phyloP scores from a whole-genome alignment of 2,113 vertebrate species.

The Tachuris rubrigastra region DNA sequence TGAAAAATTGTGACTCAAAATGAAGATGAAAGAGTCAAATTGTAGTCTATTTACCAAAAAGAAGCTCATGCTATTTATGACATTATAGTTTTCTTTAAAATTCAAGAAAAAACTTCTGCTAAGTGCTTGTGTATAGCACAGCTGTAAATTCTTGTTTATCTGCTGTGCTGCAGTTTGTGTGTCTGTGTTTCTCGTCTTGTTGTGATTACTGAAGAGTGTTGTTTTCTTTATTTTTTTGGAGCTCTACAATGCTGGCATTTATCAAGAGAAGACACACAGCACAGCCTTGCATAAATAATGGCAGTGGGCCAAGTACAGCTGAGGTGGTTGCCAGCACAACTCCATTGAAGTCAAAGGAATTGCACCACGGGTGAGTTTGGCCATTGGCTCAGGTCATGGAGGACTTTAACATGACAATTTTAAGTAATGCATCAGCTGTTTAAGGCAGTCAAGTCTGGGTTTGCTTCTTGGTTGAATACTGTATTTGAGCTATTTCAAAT shows the following conservation, averaged over 20 bases:
- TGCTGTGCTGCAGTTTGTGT: neutral
- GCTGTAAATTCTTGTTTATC: slow-evolving; percentile 53
- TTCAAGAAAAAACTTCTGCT: neutral
- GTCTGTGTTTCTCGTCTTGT: neutral
- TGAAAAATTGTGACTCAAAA: neutral
- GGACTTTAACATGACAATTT: neutral
- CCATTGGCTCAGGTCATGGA: neutral
- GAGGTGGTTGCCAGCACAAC: slow-evolving; percentile 28
- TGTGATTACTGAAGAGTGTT: slow-evolving; percentile 24
- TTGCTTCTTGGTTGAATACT: neutral
- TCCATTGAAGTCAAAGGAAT: slow-evolving; percentile 11
- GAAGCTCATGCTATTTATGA: neutral
- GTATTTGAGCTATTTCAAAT: neutral
- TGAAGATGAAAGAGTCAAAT: neutral
- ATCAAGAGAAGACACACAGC: slow-evolving; percentile 48
- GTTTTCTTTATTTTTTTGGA: slow-evolving; percentile 6
- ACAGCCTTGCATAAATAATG: slow-evolving; percentile 37
- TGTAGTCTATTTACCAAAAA: neutral
- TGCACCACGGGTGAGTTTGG: neutral
- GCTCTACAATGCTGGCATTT: slow-evolving; percentile 25
- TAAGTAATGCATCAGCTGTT: neutral
- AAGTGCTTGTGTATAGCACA: neutral
- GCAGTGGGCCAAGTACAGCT: slow-evolving; percentile 7
- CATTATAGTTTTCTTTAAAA: neutral
- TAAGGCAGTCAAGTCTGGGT: neutral